Evolutionary conservation across 2,113 vertebrate species (phyloP), one percentile per base, ranked within the genome.

Genomic region (Petaurus breviceps): DNA sequence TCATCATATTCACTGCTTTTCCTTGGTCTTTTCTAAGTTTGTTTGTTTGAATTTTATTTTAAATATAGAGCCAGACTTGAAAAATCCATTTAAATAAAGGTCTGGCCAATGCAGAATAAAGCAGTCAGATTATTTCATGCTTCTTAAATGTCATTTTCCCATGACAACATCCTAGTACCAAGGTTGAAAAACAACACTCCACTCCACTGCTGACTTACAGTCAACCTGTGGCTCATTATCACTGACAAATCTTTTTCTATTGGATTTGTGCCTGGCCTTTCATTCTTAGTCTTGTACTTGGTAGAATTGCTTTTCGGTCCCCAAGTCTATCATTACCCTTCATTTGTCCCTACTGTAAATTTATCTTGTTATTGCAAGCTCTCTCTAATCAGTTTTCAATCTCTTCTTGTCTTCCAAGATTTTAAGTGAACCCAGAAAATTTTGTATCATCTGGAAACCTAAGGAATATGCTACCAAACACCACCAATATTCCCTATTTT

Each of bases 71-170:
- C 57, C 47, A 51, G 61, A 95, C 49, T 37, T 77, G 11, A 94
- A 96, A 96, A 92, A 46, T 77, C 89, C 53, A 5, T 91, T 94
- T 52, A 90, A 51, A 23, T 55, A 46, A 90, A 51, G n/a, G 57
- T 14, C 23, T 94, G 61, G 54, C 2, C 46, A 57, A 95, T 24
- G 51, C 54, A 23, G 0, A 77, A 28, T 50, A 94, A 94, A 91
- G 46, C 26, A 94, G 53, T 23, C n/a, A 84, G 31, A 55, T 55
- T 90, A 90, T 92, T 95, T 53, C 12, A 16, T 10, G 91, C 3
- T 91, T 95, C 47, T 91, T 95, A 95, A 97, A 95, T 50, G 89
- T 37, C 93, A 11, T 46, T 55, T 90, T 91, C 3, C 94, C 93
- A 92, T 93, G 93, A 8, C 91, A 52, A 93, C 50, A 93, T 52